Evolutionary conservation across 35 echinoderm and acorn worm species (phyloP).

Genomic region (Apostichopus japonicus): DNA sequence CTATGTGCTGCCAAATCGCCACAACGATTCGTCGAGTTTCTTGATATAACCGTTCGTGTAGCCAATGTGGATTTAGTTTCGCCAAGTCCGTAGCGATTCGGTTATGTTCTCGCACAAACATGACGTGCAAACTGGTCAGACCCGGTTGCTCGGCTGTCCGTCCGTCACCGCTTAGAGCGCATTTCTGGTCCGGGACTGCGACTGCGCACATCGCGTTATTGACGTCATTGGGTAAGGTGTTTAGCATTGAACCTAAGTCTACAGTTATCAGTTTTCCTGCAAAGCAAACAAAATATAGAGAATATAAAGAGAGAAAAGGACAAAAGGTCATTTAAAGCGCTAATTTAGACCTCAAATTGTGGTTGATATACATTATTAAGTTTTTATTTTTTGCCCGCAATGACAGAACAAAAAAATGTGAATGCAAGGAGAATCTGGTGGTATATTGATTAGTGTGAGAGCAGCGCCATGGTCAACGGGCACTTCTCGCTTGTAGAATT

Average conservation of each 20-base stretch:
- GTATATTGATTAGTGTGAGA: too few species aligned
- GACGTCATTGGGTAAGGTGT: conserved; percentile 10
- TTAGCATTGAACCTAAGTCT: not conserved
- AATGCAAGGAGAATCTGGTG: too few species aligned
- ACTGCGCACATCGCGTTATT: not conserved
- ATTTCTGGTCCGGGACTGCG: not conserved
- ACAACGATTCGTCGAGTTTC: conserved; percentile 67
- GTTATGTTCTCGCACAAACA: conserved; percentile 65
- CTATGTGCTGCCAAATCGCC: conserved; percentile 70
- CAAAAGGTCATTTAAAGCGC: too few species aligned
- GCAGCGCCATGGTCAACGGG: too few species aligned
- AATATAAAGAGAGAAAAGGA: too few species aligned
- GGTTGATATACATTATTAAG: too few species aligned
- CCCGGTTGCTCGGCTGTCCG: conserved; percentile 53
- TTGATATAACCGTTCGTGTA: conserved; percentile 28
- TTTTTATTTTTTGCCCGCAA: too few species aligned
- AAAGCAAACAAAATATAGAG: not conserved
- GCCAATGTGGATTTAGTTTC: conserved; percentile 64
- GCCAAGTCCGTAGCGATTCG: conserved; percentile 38
- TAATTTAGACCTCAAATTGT: too few species aligned
- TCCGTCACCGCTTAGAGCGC: conserved; percentile 48
- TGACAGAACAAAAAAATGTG: too few species aligned
- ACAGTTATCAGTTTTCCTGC: not conserved
- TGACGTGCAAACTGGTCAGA: conserved; percentile 37
- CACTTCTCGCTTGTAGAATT: too few species aligned